Conservation (phyloP, 2,113 vertebrate species). For the Tilapia sparmanii region DNA sequence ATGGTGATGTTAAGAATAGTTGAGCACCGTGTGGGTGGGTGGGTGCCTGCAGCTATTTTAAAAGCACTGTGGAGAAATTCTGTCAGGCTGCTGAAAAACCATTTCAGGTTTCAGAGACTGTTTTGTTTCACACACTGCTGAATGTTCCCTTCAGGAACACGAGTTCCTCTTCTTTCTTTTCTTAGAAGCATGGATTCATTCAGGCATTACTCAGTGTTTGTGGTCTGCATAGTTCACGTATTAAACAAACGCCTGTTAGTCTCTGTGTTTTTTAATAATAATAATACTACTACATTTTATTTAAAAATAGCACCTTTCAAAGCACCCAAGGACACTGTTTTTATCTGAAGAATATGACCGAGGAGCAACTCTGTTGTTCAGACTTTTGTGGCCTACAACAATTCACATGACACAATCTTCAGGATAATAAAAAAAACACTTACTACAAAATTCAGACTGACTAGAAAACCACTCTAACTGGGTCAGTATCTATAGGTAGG, state of each 20-base stretch:
- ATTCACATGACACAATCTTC: neutral
- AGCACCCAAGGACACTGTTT: neutral
- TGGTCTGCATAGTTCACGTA: neutral
- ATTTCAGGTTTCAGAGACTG: neutral
- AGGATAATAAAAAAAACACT: neutral
- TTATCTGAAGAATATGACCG: neutral
- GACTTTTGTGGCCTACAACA: neutral
- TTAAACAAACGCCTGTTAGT: neutral
- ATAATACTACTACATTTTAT: neutral
- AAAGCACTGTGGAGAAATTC: neutral
- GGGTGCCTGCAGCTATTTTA: neutral
- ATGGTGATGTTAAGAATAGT: conserved; percentile 27
- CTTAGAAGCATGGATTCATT: neutral
- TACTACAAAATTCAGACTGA: neutral
- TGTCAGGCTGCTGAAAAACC: neutral
- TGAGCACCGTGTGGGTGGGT: conserved; percentile 4
- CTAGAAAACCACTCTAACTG: neutral
- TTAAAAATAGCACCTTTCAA: neutral
- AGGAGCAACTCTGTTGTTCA: neutral
- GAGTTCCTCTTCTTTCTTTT: neutral
- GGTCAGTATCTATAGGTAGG: rapidly evolving
- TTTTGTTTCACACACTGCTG: neutral
- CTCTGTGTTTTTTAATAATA: neutral
- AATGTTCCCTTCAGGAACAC: neutral
- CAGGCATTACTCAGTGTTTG: neutral